Conservation (phyloP, 2,113 vertebrate genomes). For the Catharus fuscescens region DNA sequence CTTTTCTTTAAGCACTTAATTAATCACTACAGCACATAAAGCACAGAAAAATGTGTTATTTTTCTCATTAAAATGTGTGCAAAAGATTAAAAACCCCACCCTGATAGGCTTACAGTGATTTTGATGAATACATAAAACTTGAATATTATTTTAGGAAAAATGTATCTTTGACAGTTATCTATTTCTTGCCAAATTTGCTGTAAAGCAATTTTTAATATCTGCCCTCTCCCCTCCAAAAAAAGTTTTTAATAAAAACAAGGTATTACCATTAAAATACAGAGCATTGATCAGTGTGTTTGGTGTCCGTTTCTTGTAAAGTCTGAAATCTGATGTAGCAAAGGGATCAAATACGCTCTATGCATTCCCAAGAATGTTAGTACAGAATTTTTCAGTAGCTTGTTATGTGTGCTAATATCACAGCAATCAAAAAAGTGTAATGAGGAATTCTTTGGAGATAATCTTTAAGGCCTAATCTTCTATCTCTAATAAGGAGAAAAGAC, state of each 20-base stretch:
- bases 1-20: neutral
- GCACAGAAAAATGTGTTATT: accelerated
- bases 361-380: neutral
- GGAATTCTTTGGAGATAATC: neutral
- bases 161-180: accelerated
- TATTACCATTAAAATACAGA: neutral
- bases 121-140: neutral
- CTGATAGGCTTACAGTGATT: neutral
- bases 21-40: neutral
- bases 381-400: neutral
- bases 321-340: neutral
- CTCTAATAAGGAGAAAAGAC: neutral
- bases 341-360: neutral
- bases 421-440: neutral
- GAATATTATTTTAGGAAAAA: neutral
- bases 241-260: accelerated
- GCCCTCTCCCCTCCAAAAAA: accelerated
- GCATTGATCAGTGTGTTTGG: neutral
- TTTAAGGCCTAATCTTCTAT: neutral
- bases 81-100: neutral
- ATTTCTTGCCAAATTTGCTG: neutral
- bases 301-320: neutral
- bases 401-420: neutral
- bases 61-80: neutral
- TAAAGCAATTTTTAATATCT: neutral